A percentile compares a stretch with the other conserved stretches of the same genome.
Conservation (phyloP, 2,888 invertebrate species). For the Melanostoma scalare region DNA sequence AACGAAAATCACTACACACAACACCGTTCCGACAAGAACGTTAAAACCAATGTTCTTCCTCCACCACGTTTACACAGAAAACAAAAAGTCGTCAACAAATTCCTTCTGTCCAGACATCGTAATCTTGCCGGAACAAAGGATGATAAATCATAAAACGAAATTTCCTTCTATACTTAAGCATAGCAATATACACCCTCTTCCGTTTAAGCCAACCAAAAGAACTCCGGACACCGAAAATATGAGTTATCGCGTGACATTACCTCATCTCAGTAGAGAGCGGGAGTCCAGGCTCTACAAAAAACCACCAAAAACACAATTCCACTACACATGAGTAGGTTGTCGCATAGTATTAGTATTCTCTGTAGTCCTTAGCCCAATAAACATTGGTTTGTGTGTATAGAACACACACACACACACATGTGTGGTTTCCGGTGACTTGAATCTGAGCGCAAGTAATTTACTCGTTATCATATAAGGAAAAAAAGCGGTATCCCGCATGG, state of each 20-base stretch:
- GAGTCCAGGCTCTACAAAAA: conserved; percentile 16
- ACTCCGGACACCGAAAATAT: conserved; percentile 59
- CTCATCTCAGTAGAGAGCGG: conserved; percentile 59
- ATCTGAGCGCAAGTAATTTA: conserved; percentile 65
- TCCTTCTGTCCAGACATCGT: conserved; percentile 55
- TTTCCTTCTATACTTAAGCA: conserved; percentile 61
- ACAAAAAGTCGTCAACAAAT: conserved; percentile 19
- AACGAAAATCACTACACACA: no score
- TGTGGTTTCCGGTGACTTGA: conserved; percentile 37
- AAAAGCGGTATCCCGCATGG: conserved; percentile 42
- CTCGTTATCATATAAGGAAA: conserved; percentile 55
- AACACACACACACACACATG: conserved; percentile 34
- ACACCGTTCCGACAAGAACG: no score
- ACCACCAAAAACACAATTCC: conserved; percentile 25
- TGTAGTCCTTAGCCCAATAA: conserved; percentile 46
- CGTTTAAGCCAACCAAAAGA: conserved; percentile 27
- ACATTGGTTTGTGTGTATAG: conserved; percentile 18
- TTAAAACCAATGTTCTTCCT: background rate
- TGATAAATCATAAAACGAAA: conserved; percentile 67
- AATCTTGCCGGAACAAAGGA: conserved; percentile 49
- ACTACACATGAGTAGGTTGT: background rate
- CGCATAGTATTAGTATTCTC: conserved; percentile 2
- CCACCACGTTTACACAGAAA: background rate
- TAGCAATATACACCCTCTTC: conserved; percentile 28
- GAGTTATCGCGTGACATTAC: conserved; percentile 72